Evolutionary conservation across 2,888 invertebrate genomes (phyloP).

Genomic region (Hirtodrosophila trivittata): DNA sequence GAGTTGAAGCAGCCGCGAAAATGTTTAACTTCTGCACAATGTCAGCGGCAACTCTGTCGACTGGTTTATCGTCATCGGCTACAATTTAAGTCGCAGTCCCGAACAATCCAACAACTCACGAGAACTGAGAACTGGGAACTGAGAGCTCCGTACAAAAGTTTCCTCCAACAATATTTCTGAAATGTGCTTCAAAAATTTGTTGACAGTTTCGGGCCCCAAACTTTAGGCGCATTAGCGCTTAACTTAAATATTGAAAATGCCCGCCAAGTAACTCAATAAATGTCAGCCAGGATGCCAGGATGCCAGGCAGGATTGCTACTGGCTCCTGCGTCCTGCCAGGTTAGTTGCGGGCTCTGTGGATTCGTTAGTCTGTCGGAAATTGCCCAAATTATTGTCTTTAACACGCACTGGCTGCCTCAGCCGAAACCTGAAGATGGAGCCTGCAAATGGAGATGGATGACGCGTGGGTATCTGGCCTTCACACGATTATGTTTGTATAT

Average conservation of each 20-base stretch:
- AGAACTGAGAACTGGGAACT: too few species aligned
- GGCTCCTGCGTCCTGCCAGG: conserved; percentile 55
- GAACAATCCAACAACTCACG: conserved; percentile 64
- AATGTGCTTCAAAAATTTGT: conserved; percentile 53
- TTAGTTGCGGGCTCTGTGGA: conserved; percentile 34
- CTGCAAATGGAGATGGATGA: conserved; percentile 1
- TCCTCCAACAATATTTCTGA: too few species aligned
- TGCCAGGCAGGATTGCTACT: conserved; percentile 1
- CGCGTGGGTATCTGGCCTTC: conserved; percentile 17
- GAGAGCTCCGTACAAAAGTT: too few species aligned
- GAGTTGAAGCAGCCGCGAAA: conserved; percentile 53
- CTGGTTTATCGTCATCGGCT: conserved; percentile 43
- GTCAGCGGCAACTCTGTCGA: conserved; percentile 63
- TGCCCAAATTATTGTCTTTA: conserved; percentile 69
- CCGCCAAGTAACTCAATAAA: conserved; percentile 76
- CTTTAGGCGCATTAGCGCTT: conserved; percentile 66
- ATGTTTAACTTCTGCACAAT: conserved; percentile 66
- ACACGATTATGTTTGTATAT: conserved; percentile 24
- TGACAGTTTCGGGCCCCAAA: conserved; percentile 68
- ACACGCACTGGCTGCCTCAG: conserved; percentile 50
- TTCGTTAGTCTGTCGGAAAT: conserved; percentile 44
- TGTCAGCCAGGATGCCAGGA: conserved; percentile 45
- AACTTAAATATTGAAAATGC: conserved; percentile 72
- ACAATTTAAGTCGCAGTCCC: conserved; percentile 43
- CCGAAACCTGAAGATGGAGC: not conserved